A percentile compares a stretch with the other conserved stretches of the same genome.
phyloP scores from a whole-genome alignment of 2,888 invertebrate species.

The Folsomia manolachei region DNA sequence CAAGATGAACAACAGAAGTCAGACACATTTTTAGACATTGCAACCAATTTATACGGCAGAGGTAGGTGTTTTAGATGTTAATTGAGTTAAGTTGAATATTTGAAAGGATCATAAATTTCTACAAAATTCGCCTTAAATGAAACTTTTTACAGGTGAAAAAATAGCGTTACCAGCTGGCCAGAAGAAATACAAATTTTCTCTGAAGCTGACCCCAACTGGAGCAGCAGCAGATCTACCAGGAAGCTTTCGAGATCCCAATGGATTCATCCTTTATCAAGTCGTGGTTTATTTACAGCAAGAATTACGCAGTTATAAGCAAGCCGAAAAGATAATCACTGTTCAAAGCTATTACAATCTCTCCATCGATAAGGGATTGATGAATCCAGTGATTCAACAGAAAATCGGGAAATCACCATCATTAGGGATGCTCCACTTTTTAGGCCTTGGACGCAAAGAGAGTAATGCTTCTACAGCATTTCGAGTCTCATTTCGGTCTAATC shows the following conservation, averaged over 20 bases:
- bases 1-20: not conserved
- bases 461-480: not conserved
- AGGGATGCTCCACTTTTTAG: not conserved
- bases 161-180: not conserved
- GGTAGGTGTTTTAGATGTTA: not conserved
- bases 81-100: no score
- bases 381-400: not conserved
- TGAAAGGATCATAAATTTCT: no score
- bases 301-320: not conserved
- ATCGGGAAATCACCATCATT: not conserved
- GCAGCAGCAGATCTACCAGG: not conserved
- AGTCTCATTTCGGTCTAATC: not conserved
- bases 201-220: not conserved
- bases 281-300: not conserved
- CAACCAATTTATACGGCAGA: not conserved
- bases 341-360: not conserved
- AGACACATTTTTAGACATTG: not conserved
- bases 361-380: not conserved
- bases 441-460: not conserved
- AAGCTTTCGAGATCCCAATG: not conserved
- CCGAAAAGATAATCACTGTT: not conserved
- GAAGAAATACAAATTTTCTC: not conserved
- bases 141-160: not conserved
- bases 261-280: not conserved
- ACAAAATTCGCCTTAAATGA: no score